A percentile compares a stretch with the other conserved stretches of the same genome.
Conservation (phyloP, 2,113 vertebrate species). For the Microcebus jonahi region DNA sequence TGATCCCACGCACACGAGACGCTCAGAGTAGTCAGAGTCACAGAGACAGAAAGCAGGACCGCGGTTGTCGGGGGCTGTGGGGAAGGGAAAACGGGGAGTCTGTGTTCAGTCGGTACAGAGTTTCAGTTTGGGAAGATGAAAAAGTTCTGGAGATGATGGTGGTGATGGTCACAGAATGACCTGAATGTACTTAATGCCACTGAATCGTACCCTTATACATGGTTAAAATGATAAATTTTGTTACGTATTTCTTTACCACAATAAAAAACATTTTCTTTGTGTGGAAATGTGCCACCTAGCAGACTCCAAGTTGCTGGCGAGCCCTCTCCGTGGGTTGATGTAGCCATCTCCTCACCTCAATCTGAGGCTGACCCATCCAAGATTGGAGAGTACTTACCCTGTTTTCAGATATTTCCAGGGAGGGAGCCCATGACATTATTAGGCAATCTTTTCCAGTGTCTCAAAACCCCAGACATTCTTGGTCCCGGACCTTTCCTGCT, state of each 20-base stretch:
- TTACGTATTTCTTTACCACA: neutral
- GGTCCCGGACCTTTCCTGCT: conserved; percentile 50
- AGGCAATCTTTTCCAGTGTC: conserved; percentile 73
- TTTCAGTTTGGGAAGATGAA: neutral
- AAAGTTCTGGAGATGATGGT: neutral
- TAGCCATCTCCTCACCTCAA: neutral
- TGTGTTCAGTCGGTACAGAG: neutral
- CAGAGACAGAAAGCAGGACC: neutral
- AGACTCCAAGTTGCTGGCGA: neutral
- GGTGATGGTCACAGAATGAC: fast-evolving
- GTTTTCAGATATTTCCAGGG: conserved; percentile 75
- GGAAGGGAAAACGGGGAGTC: neutral
- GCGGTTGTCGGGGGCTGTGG: no score
- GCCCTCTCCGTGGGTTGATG: neutral
- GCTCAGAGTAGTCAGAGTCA: neutral
- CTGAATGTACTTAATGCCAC: neutral
- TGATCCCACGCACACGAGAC: neutral
- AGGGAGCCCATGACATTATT: conserved; percentile 51
- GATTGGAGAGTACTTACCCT: conserved; percentile 37
- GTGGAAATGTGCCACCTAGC: neutral
- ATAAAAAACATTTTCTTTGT: neutral
- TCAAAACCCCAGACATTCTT: conserved; percentile 76
- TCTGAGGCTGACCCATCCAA: neutral
- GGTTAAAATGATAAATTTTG: neutral
- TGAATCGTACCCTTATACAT: neutral